These are phyloP conservation scores for Chironex yamaguchii DNA, from an alignment of 30 jellyfish, hydroid and myxozoan genomes.

Conservation along the genomic window DNA sequence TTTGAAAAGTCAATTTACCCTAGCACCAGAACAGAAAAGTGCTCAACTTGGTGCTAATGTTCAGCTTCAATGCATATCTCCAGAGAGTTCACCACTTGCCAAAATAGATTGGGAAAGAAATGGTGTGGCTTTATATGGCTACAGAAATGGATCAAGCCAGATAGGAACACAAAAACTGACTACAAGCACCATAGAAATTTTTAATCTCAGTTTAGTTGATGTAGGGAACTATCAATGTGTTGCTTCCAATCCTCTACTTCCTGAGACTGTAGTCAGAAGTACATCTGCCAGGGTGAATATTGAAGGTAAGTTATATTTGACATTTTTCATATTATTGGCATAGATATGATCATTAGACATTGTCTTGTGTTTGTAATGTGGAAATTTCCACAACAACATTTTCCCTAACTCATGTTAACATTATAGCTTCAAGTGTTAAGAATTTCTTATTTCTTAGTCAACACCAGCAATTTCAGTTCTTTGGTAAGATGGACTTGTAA, in stretches of 20 bases:
- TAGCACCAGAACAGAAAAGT: constrained; percentile 62
- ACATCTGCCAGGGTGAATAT: constrained; percentile 34
- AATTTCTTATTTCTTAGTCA: too few species aligned
- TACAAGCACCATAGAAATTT: constrained; percentile 39
- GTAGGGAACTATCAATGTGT: constrained; percentile 66
- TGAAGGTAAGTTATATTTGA: constrained; percentile 56
- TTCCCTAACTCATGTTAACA: too few species aligned
- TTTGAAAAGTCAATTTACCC: constrained; percentile 30
- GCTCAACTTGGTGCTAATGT: constrained; percentile 40
- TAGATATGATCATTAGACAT: too few species aligned
- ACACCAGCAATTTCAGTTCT: too few species aligned
- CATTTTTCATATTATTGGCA: too few species aligned
- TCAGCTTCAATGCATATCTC: constrained; percentile 72
- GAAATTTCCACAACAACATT: too few species aligned
- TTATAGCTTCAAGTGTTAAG: too few species aligned
- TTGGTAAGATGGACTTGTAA: too few species aligned
- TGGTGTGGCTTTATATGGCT: constrained; percentile 29
- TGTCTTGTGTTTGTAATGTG: too few species aligned
- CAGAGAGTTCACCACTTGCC: constrained; percentile 80
- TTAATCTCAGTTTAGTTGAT: constrained; percentile 27
- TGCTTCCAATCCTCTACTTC: constrained; percentile 49
- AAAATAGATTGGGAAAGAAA: constrained; percentile 73
- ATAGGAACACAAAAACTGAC: constrained; percentile 1
- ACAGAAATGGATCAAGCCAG: constrained; percentile 18
- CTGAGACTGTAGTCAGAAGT: constrained; percentile 42